Conservation (phyloP, 2,888 invertebrate genomes). For the Cosmopolites sordidus region DNA sequence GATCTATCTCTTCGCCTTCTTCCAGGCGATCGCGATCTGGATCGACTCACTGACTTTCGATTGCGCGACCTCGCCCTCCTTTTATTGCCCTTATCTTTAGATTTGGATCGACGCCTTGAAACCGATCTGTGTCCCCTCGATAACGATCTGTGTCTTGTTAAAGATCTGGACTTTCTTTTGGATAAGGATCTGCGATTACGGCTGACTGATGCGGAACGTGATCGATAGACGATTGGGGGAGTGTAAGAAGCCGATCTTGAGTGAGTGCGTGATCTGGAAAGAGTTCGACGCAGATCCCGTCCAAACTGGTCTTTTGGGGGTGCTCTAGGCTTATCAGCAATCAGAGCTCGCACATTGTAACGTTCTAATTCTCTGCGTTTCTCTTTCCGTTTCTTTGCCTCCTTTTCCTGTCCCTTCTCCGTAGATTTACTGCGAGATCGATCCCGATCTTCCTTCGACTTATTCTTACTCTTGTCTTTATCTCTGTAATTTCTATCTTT, state of each 20-base stretch:
- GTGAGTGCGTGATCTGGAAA: constrained; percentile 34
- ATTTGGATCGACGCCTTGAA: constrained; percentile 30
- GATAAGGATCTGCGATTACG: constrained; percentile 36
- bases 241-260: constrained; percentile 36
- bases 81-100: constrained; percentile 36
- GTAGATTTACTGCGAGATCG: constrained; percentile 44
- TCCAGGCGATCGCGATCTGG: constrained; percentile 34
- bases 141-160: constrained; percentile 31
- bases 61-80: constrained; percentile 28
- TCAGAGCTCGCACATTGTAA: constrained; percentile 76
- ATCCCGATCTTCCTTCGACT: constrained; percentile 33
- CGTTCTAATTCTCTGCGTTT: constrained; percentile 76
- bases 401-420: constrained; percentile 38
- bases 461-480: constrained; percentile 48
- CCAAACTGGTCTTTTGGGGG: constrained; percentile 70
- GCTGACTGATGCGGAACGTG: constrained; percentile 32
- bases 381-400: constrained; percentile 52
- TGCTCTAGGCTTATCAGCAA: constrained; percentile 61
- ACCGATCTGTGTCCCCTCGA: constrained; percentile 31
- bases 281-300: constrained; percentile 55
- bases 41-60: constrained; percentile 30
- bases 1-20: constrained; percentile 29
- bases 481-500: constrained; percentile 77
- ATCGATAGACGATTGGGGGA: constrained; percentile 27
- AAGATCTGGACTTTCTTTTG: constrained; percentile 33